Conservation (phyloP, 2,888 invertebrate species). For the Oligia fasciuncula region DNA sequence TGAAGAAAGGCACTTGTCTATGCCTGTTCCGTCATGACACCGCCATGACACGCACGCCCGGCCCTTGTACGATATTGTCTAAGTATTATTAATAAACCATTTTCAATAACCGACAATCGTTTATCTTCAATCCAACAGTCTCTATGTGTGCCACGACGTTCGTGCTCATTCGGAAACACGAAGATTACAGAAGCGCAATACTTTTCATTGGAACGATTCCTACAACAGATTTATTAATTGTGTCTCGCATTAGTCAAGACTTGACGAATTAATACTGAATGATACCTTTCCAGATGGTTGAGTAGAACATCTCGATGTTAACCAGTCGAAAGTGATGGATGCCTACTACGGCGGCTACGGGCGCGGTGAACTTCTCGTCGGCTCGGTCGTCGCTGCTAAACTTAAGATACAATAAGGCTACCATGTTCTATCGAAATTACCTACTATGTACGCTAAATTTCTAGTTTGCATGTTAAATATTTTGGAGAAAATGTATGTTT, state of each 20-base stretch:
- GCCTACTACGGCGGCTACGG: neutral
- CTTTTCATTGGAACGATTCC: neutral
- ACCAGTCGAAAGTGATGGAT: neutral
- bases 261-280: neutral
- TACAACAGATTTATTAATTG: neutral
- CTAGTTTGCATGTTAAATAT: slow-evolving; percentile 4
- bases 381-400: neutral
- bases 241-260: neutral
- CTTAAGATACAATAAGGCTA: slow-evolving; percentile 9
- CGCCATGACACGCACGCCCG: no score
- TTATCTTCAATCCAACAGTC: no score
- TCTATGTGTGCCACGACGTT: neutral
- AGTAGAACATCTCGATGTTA: slow-evolving; percentile 16
- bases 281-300: slow-evolving; percentile 22
- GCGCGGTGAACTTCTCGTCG: neutral
- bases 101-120: no score
- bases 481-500: neutral
- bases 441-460: slow-evolving; percentile 12
- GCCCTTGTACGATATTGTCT: no score
- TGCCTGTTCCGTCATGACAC: no score
- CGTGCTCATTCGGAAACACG: neutral
- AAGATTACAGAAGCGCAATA: neutral
- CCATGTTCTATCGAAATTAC: neutral
- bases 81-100: no score
- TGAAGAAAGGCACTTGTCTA: no score